phyloP scores from a whole-genome alignment of 2,797 vertebrate species.

The Sebastes cheni region DNA sequence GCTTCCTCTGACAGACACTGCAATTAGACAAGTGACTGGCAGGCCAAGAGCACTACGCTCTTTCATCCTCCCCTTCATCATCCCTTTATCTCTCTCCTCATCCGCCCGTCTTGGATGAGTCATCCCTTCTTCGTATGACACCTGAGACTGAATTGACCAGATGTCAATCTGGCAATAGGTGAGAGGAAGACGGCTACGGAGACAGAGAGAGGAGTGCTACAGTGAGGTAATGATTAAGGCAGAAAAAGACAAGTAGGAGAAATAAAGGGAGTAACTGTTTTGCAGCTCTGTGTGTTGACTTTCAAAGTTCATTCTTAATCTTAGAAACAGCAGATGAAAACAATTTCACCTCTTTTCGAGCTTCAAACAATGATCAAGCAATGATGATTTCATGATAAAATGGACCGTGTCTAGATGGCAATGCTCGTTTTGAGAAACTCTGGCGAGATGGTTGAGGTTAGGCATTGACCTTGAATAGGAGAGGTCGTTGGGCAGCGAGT shows the following conservation, averaged over 20 bases:
- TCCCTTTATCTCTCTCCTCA: conserved; percentile 46
- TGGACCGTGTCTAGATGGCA: not conserved
- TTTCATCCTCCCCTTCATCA: conserved; percentile 60
- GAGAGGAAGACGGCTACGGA: not conserved
- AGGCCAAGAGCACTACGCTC: conserved; percentile 37
- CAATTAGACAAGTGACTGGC: conserved; percentile 69
- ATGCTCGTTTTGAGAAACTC: not conserved
- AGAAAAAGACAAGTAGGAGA: not conserved
- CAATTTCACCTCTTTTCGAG: not conserved
- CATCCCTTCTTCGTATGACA: conserved; percentile 58
- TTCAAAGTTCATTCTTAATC: not conserved
- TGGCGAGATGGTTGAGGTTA: not conserved
- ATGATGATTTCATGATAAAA: not conserved
- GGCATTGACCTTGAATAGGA: not conserved
- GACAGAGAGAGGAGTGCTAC: not conserved
- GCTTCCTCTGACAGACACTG: conserved; percentile 58
- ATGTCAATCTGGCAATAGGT: conserved; percentile 40
- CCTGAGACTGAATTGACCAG: conserved; percentile 47
- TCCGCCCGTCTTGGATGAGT: conserved; percentile 50
- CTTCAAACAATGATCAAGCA: not conserved
- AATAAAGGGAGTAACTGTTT: not conserved
- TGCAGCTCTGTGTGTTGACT: not conserved
- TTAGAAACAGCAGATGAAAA: not conserved
- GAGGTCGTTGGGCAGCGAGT: not conserved
- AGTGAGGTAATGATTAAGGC: not conserved